Evolutionary conservation across 1,140 invertebrate genomes (phyloP), one percentile per base, ranked within the genome.

Genomic region (Zaprionus gabonicus): DNA sequence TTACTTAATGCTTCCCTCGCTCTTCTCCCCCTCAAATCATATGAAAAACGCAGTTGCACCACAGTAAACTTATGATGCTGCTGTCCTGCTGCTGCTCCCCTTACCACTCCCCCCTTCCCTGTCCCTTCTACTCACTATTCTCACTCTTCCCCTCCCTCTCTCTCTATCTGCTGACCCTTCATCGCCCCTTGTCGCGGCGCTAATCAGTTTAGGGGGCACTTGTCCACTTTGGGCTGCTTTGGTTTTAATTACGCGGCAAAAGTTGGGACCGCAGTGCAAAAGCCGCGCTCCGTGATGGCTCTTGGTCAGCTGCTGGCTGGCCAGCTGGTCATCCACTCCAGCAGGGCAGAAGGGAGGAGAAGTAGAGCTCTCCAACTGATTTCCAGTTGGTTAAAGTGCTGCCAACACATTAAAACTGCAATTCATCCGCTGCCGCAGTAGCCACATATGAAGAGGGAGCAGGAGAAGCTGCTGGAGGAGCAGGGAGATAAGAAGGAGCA

Each of bases 331-430:
- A 55, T 66, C 38, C 57, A 60, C 65, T 44, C 0, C 9, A 34
- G 9, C 62, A 73, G 13, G 59, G 31, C 41, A 62, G n/a, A 15
- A 10, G 7, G 36, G 7, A 10, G 41, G 41, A 20, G 23, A 10
- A 5, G 46, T 1, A 0, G 28, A 49, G 28, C 63, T 63, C 77
- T 70, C 36, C 67, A 69, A 64, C 69, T 57, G 73, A 79, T 80
- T 72, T 69, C 46, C 83, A 80, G 84, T 88, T 83, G 77, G 84
- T 88, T 87, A 87, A 87, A 87, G 84, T 87, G 84, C 84, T 78
- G 81, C 78, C 84, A 87, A 84, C 84, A 88, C 84, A 87, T 87
- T 87, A 87, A 87, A 87, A 87, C 71, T 87, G 84, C 84, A 88
- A 87, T 87, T 87, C 84, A 87, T 88, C 74, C 81, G 81, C 76